Evolutionary conservation across 2,113 vertebrate genomes (phyloP).

Genomic region (Phalacrocorax carbo): DNA sequence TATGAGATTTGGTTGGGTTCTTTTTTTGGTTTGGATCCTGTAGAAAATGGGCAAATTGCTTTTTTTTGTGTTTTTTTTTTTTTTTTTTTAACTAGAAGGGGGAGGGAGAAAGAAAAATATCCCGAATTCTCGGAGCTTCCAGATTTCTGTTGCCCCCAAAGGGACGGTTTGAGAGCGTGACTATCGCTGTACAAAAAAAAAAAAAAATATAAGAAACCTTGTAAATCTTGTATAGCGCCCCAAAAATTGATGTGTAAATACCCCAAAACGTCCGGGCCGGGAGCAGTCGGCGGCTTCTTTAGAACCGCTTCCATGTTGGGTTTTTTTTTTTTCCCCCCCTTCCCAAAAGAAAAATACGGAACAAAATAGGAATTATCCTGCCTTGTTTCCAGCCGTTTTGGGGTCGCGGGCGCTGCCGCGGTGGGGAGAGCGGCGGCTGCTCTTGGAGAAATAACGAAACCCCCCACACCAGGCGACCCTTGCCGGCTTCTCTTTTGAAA

Average conservation of each 20-base stretch:
- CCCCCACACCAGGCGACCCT: not conserved
- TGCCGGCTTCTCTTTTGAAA: not conserved
- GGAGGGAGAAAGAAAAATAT: not conserved
- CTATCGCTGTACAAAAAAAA: slow-evolving; percentile 49
- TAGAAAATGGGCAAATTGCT: not conserved
- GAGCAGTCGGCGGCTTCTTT: not conserved
- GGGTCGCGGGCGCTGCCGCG: not conserved
- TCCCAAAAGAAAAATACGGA: not conserved
- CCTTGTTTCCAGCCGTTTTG: slow-evolving; percentile 37
- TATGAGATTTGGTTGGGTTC: not conserved
- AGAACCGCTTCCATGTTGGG: not conserved
- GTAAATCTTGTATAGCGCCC: slow-evolving; percentile 61
- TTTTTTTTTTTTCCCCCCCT: not conserved
- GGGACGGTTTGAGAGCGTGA: not conserved
- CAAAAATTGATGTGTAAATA: slow-evolving; percentile 60
- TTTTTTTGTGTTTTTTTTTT: not conserved
- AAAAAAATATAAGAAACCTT: not conserved
- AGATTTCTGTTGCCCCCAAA: slow-evolving; percentile 51
- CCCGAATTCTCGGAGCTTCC: not conserved
- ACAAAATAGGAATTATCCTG: slow-evolving; percentile 6
- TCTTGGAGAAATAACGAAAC: slow-evolving; percentile 1
- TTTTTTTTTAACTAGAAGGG: not conserved
- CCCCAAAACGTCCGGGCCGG: slow-evolving; percentile 27
- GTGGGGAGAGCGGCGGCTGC: not conserved
- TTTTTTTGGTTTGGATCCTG: not conserved